phyloP scores from a whole-genome alignment of 2,797 vertebrate species.

The Eulemur albifrons region DNA sequence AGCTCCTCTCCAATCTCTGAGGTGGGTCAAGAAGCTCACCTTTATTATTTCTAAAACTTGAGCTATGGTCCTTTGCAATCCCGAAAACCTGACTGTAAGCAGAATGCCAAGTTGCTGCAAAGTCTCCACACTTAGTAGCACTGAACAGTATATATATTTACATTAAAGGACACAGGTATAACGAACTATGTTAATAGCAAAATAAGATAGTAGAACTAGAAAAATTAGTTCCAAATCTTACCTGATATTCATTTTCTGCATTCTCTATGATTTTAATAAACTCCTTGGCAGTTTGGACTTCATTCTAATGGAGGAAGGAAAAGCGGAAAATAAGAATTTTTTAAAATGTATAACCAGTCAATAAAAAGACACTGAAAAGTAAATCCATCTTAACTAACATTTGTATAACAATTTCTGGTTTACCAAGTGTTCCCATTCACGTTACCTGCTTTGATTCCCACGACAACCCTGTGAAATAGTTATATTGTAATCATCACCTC shows the following conservation, averaged over 20 bases:
- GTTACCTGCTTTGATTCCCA: background rate
- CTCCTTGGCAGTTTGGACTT: constrained; percentile 94
- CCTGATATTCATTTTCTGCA: constrained; percentile 96
- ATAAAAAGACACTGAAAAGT: constrained; percentile 7
- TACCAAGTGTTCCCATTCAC: background rate
- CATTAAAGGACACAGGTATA: constrained; percentile 21
- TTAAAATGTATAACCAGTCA: background rate
- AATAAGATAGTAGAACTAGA: constrained; percentile 9
- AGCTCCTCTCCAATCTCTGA: background rate
- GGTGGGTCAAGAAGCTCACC: background rate
- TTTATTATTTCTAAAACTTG: constrained; percentile 27
- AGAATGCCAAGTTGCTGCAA: background rate
- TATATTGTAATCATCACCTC: background rate
- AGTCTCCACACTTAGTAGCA: background rate
- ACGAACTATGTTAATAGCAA: constrained; percentile 29
- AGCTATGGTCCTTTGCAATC: background rate
- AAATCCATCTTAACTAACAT: constrained; percentile 12
- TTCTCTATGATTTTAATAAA: constrained; percentile 96
- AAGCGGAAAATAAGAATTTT: background rate
- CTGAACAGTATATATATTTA: background rate
- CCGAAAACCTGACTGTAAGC: background rate
- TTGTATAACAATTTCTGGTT: background rate
- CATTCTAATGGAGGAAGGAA: constrained; percentile 86
- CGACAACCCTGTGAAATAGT: background rate
- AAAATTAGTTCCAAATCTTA: constrained; percentile 78